phyloP scores from a whole-genome alignment of 1,140 invertebrate genomes.

The Coelopa frigida region DNA sequence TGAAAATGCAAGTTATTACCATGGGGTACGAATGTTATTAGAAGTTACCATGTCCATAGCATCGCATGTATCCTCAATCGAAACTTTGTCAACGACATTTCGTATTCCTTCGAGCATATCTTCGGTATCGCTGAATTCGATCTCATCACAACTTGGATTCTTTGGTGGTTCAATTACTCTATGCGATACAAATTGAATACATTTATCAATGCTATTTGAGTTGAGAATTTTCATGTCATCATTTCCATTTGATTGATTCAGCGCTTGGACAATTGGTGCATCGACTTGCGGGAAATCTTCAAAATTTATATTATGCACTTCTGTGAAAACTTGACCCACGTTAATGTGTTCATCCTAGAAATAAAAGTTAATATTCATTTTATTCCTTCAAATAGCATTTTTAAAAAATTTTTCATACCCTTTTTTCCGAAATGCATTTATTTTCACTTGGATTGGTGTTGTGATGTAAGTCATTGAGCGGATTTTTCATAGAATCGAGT shows the following conservation, averaged over 20 bases:
- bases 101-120: constrained; percentile 76
- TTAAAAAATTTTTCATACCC: background rate
- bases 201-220: background rate
- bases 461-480: constrained; percentile 26
- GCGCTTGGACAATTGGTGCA: constrained; percentile 12
- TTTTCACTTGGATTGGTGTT: background rate
- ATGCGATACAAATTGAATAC: constrained; percentile 12
- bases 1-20: constrained; percentile 11
- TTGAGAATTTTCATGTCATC: constrained; percentile 9
- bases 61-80: constrained; percentile 39
- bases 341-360: too few species aligned
- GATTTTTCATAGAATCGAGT: constrained; percentile 40
- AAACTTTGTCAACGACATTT: constrained; percentile 53
- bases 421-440: constrained; percentile 5
- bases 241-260: constrained; percentile 14
- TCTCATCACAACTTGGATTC: constrained; percentile 25
- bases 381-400: background rate
- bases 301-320: constrained; percentile 33
- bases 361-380: background rate
- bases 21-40: constrained; percentile 26
- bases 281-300: constrained; percentile 24
- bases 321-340: constrained; percentile 29
- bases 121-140: constrained; percentile 72
- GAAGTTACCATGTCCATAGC: constrained; percentile 32
- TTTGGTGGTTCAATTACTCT: background rate